Base-by-base conservation (phyloP, 2,797 vertebrate genomes). In the Adrianichthys oophorus region DNA sequence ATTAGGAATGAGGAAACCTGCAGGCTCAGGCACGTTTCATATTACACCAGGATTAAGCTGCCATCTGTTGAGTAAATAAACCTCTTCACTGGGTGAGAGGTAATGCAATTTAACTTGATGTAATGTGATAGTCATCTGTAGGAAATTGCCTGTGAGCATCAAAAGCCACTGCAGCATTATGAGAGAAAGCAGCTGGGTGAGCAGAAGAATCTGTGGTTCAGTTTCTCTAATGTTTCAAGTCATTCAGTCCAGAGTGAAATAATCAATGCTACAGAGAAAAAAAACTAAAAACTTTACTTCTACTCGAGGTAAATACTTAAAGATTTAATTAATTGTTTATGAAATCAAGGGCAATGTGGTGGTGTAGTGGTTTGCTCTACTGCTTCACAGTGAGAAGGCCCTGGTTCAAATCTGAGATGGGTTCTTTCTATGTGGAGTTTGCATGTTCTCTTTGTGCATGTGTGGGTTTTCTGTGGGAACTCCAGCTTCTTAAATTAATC, bases 121-220 rank as follows among this genome's bases (percentile, higher is more conserved):
- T 80, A 84, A 85, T 85, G 69, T 74, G 84, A 85, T 84, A 82
- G 78, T 89, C 86, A 84, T 87, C 83, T 85, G 78, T 78, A 76
- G 85, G 82, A 89, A 90, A 90, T 88, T 84, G 73, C 78, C 68
- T 75, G 71, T 69, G 70, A 79, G 63, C 73, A 79, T 80, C 76
- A 70, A 76, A 82, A 83, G 82, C 78, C 76, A 72, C 69, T 37
- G 68, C 73, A 70, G 76, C 81, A 70, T 77, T 70, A 70, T 69
- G 69, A 83, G 78, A 50, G 73, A 63, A 79, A 87, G 76, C 86
- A 88, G 88, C 86, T 89, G 87, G 74, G 59, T 83, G 77, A 84
- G 78, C 87, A 88, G 81, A 89, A 85, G 86, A 87, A 70, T 66
- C 54, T 63, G 63, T 59, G 59, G 62, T 73, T 73, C 69, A 8